Base-by-base conservation (phyloP, 2,888 invertebrate species). In the Dinocampus coccinellae region DNA sequence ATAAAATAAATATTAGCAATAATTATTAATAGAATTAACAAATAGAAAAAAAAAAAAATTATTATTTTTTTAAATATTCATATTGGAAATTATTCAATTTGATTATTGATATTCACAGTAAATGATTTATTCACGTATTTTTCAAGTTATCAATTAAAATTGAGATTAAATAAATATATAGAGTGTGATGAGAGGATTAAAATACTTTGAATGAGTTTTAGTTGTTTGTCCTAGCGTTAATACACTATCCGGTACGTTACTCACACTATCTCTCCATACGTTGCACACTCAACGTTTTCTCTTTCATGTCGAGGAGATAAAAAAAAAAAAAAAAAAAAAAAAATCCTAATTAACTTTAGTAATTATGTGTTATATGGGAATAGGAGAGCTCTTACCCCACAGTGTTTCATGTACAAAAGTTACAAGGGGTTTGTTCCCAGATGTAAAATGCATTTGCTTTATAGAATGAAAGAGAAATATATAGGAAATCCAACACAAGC, bases 271-370 rank as follows among this genome's bases (percentile, higher is more conserved):
- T 64, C 53, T 64, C 53, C 53, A 63, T 67, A 22, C 65, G 20
- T 58, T 55, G 67, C 70, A 3, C 47, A n/a, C 29, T n/a, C 10
- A n/a, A 63, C 9, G 29, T 47, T 72, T 66, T 76, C 70, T 55
- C 79, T 83, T 81, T 82, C 77, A 82, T 80, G 79, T 82, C 61
- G 73, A 60, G 73, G n/a, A n/a, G n/a, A n/a, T n/a, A n/a, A n/a
- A n/a, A n/a, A n/a, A n/a, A n/a, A n/a, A n/a, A n/a, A n/a, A n/a
- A n/a, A n/a, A n/a, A n/a, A n/a, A n/a, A n/a, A n/a, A 75, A 76
- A 55, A 78, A 74, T 73, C 75, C 75, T 82, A 82, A 83, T 82
- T 83, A 81, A 82, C 79, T 81, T 79, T 74, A 69, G 78, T 80
- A 81, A 83, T 83, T 82, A 81, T 76, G 53, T 52, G 36, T 65